A percentile compares a stretch with the other conserved stretches of the same genome.
Conservation (phyloP, 2,113 vertebrate species). For the Isurus oxyrinchus region DNA sequence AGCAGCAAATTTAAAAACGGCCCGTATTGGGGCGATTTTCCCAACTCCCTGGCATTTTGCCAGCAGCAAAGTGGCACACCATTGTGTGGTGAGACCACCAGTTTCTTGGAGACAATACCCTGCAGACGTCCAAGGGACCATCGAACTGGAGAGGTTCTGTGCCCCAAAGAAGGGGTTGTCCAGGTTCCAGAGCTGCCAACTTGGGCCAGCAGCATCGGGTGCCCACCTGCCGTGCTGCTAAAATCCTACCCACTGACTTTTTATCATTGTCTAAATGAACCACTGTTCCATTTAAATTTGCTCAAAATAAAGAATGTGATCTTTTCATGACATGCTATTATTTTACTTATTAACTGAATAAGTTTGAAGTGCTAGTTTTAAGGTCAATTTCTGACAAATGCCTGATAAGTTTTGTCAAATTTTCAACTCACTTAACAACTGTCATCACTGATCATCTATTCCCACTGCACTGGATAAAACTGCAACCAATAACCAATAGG, state of each 20-base stretch:
- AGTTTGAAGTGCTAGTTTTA: background rate
- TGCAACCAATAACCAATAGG: background rate
- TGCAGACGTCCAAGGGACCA: no score
- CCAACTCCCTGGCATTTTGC: background rate
- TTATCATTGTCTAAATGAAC: background rate
- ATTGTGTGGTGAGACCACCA: no score
- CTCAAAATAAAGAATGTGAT: background rate
- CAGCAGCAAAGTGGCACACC: background rate
- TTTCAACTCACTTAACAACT: background rate
- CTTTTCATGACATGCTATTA: background rate
- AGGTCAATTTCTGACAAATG: background rate
- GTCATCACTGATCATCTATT: background rate
- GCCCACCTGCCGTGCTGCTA: background rate
- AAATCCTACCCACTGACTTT: background rate
- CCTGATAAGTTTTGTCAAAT: background rate
- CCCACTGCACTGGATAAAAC: background rate
- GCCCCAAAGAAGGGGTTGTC: background rate
- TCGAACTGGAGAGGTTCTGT: no score
- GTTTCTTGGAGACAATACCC: no score
- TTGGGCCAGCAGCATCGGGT: background rate
- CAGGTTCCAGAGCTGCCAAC: background rate
- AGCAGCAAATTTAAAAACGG: background rate
- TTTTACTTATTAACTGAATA: background rate
- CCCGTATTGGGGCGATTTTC: background rate
- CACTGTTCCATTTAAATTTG: no score